A percentile compares a stretch with the other conserved stretches of the same genome.
Evolutionary conservation across 2,113 vertebrate genomes (phyloP).

Genomic region (Hepsetus odoe): DNA sequence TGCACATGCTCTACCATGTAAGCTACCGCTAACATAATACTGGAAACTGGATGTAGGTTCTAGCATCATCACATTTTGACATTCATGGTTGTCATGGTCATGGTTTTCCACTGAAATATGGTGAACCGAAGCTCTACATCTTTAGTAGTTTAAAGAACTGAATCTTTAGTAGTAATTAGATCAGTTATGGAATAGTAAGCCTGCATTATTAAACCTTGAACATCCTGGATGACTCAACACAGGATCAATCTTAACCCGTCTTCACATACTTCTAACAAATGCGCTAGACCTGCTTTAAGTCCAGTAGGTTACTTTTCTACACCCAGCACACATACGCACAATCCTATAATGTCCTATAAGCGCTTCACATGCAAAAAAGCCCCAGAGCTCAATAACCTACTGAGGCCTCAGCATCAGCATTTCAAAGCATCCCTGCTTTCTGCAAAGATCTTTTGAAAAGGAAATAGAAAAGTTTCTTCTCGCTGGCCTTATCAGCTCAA

Average conservation of each 20-base stretch:
- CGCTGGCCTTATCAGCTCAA: slow-evolving; percentile 38
- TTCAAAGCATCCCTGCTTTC: slow-evolving; percentile 52
- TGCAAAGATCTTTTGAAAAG: slow-evolving; percentile 48
- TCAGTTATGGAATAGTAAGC: background rate
- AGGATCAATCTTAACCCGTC: background rate
- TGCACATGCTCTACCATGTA: too few species aligned
- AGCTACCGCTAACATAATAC: too few species aligned
- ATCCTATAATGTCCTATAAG: background rate
- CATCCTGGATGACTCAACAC: background rate
- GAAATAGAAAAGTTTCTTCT: slow-evolving; percentile 48
- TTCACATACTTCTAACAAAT: background rate
- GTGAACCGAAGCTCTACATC: too few species aligned
- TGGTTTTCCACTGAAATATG: too few species aligned
- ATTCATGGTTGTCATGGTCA: too few species aligned
- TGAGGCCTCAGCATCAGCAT: slow-evolving; percentile 53
- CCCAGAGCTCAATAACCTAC: slow-evolving; percentile 21
- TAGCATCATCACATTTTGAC: too few species aligned
- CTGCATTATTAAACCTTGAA: background rate
- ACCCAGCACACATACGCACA: background rate
- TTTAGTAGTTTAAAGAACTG: too few species aligned
- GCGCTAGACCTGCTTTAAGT: background rate
- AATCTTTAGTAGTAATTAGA: too few species aligned
- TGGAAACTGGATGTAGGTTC: too few species aligned
- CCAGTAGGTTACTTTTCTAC: background rate
- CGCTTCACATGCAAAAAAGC: background rate